Evolutionary conservation across 2,888 invertebrate species (phyloP), one percentile per base, ranked within the genome.

Genomic region (Drosophila affinis): DNA sequence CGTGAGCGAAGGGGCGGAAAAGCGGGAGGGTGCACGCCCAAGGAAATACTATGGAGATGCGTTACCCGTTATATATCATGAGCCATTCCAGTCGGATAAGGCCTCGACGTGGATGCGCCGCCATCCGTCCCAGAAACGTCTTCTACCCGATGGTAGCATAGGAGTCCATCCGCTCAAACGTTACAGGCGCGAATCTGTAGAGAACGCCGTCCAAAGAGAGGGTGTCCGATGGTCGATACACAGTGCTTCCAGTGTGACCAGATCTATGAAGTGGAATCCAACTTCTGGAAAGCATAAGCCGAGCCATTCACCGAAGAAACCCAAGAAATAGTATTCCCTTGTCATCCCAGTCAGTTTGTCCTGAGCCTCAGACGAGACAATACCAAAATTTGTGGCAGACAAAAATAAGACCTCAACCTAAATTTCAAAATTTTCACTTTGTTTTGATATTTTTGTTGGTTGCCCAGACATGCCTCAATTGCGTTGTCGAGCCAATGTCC

Each of bases 51-150:
- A 12, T n/a, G 58, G 21, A n/a, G 34, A 48, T 5, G 34, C 14
- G 18, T 12, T 45, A 2, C 45, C 64, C 1, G 48, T 56, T 5
- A 7, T 53, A 1, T 14, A 44, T 3, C 52, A 68, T 10, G 47
- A 32, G n/a, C 62, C 67, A 21, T 57, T 24, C 14, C 45, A 58
- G 17, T 10, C 9, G 0, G 4, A n/a, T 2, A 69, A 64, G 18
- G 12, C 7, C 0, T 18, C 47, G 7, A 76, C 72, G 2, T 69
- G 65, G 68, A 0, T 54, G 14, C 71, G 63, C 7, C 73, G 68
- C 9, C 34, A 67, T 61, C 62, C 77, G 1, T 7, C 29, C 2
- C 69, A 70, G 39, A 12, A 34, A 3, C 68, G 71, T 0, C 0
- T 68, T 3, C 29, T 44, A 7, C 29, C 51, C 1, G 55, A 63